Evolutionary conservation across 1,140 invertebrate species (phyloP), one percentile per base, ranked within the genome.

Genomic region (Whitmania pigra): DNA sequence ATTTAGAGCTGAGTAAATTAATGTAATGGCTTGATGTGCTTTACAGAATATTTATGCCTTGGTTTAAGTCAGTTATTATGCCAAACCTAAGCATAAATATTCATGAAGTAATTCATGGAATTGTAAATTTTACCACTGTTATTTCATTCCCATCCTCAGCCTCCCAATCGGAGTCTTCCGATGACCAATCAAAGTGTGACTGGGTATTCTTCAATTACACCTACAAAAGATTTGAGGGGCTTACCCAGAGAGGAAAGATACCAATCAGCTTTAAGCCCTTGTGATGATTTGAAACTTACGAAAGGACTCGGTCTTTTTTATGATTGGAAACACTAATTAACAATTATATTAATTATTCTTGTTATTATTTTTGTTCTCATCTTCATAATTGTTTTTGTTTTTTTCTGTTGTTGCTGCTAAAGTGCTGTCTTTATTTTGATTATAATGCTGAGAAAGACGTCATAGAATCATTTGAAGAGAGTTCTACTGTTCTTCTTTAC

Each of bases 191-290:
- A 3, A 63, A 63, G 29, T 63, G 57, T 84, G 94, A 97, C 84
- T 97, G 93, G 94, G 94, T 98, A 69, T 99, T 99, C 83, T 95
- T 99, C 78, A 98, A 99, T 84, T 99, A 99, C 82, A 99, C 96
- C 73, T 99, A 97, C 85, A 97, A 98, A 83, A 86, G 96, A 75
- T 99, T 99, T 82, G 95, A 99, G 83, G 94, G 93, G 60, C 85
- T 97, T 53, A 96, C 93, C 25, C 79, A 81, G 73, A 72, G 78
- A 69, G 80, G 79, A 7, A 63, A 31, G 29, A 22, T 63, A 31
- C 57, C 57, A 22, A 1, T n/a, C 22, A 63, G 29, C 57, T 63
- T 63, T 31, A 63, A 63, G 20, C 29, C 57, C 22, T 63, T 22
- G 29, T 63, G 11, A 63, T 63, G 22, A 49, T 49, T 49, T 49